These are phyloP conservation scores for Agelastica alni DNA, from an alignment of 2,888 invertebrate genomes.

Conservation along the genomic window DNA sequence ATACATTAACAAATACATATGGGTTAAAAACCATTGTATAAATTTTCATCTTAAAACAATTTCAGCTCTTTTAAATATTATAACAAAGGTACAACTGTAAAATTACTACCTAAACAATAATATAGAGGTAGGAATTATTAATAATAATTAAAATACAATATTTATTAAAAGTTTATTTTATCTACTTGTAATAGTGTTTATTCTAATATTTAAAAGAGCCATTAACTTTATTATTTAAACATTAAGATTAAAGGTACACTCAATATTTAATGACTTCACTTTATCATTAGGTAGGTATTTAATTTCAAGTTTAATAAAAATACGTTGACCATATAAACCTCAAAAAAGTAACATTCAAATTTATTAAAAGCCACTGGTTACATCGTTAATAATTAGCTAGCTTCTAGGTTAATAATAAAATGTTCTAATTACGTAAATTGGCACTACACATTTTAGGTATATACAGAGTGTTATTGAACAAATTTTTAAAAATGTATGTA, in stretches of 20 bases:
- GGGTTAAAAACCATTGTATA: conserved; percentile 3
- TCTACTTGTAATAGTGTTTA: too few species aligned
- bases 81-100: too few species aligned
- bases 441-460: conserved; percentile 15
- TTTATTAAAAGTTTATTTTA: too few species aligned
- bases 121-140: too few species aligned
- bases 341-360: conserved; percentile 27
- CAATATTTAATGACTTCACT: conserved; percentile 19
- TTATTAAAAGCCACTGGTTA: conserved; percentile 30
- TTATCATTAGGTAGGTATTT: conserved; percentile 12
- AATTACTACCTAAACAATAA: too few species aligned
- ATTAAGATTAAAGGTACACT: conserved; percentile 25
- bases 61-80: conserved; percentile 10
- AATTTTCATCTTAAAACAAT: conserved; percentile 2
- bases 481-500: neutral
- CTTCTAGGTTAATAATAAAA: conserved; percentile 16
- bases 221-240: conserved; percentile 7
- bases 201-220: conserved; percentile 10
- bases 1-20: conserved; percentile 21
- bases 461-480: conserved; percentile 13
- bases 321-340: conserved; percentile 34
- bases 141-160: too few species aligned
- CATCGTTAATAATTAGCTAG: conserved; percentile 18
- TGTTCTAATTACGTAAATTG: conserved; percentile 17
- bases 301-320: conserved; percentile 21